Evolutionary conservation across 2,797 vertebrate species (phyloP).

Genomic region (Decapterus maruadsi): DNA sequence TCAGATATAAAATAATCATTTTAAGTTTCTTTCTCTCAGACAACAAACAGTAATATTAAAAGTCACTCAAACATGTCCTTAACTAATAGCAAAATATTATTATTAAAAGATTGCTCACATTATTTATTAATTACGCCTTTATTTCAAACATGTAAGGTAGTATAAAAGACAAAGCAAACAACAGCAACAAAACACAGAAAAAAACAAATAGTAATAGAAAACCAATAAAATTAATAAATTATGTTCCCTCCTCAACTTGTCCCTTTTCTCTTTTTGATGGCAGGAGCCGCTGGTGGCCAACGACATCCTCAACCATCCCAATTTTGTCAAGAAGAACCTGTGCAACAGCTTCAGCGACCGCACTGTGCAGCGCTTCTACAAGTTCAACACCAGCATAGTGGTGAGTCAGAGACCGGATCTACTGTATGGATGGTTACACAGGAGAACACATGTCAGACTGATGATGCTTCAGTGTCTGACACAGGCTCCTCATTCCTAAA

Average conservation of each 20-base stretch:
- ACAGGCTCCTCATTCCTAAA: not conserved
- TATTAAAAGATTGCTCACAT: too few relatives aligned
- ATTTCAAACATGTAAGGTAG: too few relatives aligned
- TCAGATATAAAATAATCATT: not conserved
- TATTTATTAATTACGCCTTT: too few relatives aligned
- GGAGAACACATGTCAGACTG: not conserved
- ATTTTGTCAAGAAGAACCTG: constrained; percentile 97
- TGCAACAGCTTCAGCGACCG: constrained; percentile 99
- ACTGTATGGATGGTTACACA: not conserved
- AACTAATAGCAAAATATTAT: too few relatives aligned
- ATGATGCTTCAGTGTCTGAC: too few relatives aligned
- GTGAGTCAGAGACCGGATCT: constrained; percentile 37
- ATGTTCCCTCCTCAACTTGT: not conserved
- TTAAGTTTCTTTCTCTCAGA: not conserved
- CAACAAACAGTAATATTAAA: not conserved
- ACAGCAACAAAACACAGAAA: too few relatives aligned
- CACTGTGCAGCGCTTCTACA: constrained; percentile 98
- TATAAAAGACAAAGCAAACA: too few relatives aligned
- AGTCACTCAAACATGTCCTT: not conserved
- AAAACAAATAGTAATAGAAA: too few relatives aligned
- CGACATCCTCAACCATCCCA: constrained; percentile 98
- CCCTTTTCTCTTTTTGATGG: not conserved
- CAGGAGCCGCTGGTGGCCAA: constrained; percentile 98
- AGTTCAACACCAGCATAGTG: constrained; percentile 97
- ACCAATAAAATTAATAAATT: too few relatives aligned